Base-by-base conservation (phyloP, 2,888 invertebrate species). In the Clostera curtula region DNA sequence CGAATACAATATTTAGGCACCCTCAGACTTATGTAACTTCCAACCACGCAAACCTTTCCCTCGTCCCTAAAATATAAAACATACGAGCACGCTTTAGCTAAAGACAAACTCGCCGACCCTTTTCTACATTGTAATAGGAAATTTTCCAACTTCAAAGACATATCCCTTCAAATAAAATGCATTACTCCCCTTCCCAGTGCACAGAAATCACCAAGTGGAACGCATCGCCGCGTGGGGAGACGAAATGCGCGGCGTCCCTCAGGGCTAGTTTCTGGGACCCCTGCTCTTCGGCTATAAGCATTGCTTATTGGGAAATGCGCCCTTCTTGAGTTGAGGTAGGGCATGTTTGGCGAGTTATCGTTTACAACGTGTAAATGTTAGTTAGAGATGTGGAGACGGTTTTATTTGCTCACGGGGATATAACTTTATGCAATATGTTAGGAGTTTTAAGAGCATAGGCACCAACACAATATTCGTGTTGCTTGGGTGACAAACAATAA, bases 361-460 rank as follows among this genome's bases (percentile, higher is more conserved):
- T 55, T 66, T 63, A 71, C 68, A 65, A 63, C 60, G 54, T 71
- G 73, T 73, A 73, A 75, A 71, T 71, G 72, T 70, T 68, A 58
- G 52, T 57, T 50, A 45, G 47, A 45, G 30, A 45, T 38, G n/a
- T 49, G 44, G 45, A 35, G 37, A 36, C 36, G 33, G 35, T 40
- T 45, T 46, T 49, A 39, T 52, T 48, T 22, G n/a, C 13, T 18
- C 4, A 13, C 3, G 20, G n/a, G 4, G 6, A 11, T 21, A 1
- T 21, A 3, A 21, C 12, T 7, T 18, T n/a, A 21, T 12, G 6
- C 12, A 12, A 21, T 11, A 1, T 18, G 18, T 7, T 18, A 18
- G n/a, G n/a, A n/a, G n/a, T n/a, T n/a, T n/a, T n/a, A n/a, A n/a
- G n/a, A n/a, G n/a, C n/a, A n/a, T n/a, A n/a, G n/a, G n/a, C n/a